Percentiles rank a stretch among this genome's conserved stretches.
These are phyloP conservation scores for Galeopsomyia nigrocyanea DNA, from an alignment of 2,888 invertebrate species.

Conservation along the genomic window DNA sequence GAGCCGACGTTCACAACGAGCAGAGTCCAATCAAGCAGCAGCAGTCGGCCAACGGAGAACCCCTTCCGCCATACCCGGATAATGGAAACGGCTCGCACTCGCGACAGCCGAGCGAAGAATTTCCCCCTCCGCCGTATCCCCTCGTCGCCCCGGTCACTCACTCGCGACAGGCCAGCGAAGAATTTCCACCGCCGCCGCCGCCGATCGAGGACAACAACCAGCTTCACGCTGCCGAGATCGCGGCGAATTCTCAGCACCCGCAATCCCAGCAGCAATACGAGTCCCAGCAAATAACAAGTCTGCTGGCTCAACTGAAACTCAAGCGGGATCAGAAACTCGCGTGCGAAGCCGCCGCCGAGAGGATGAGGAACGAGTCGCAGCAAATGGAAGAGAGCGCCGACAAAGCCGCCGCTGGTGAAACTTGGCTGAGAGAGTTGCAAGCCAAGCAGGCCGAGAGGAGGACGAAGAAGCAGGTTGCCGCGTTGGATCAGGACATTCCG, in stretches of 20 bases:
- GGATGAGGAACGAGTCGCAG: conserved; percentile 51
- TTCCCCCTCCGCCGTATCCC: conserved; percentile 82
- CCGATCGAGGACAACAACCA: conserved; percentile 78
- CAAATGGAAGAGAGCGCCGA: conserved; percentile 55
- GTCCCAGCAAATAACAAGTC: conserved; percentile 61
- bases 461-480: conserved; percentile 68
- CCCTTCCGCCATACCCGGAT: conserved; percentile 70
- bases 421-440: conserved; percentile 84
- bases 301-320: conserved; percentile 63
- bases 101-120: conserved; percentile 71
- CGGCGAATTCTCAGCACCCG: conserved; percentile 42
- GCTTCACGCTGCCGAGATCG: conserved; percentile 40
- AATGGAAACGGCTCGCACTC: conserved; percentile 69
- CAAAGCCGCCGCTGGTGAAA: conserved; percentile 69
- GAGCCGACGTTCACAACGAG: conserved; percentile 88
- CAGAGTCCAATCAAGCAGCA: conserved; percentile 73
- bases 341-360: conserved; percentile 51
- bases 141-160: conserved; percentile 83
- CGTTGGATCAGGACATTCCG: conserved; percentile 62
- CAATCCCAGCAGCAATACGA: conserved; percentile 56
- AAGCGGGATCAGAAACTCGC: conserved; percentile 69
- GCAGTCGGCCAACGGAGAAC: conserved; percentile 67
- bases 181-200: conserved; percentile 91
- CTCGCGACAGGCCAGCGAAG: conserved; percentile 89
- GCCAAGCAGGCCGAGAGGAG: conserved; percentile 80